Evolutionary conservation across 2,888 invertebrate species (phyloP), one percentile per base, ranked within the genome.

Genomic region (Creontiades dilutus): DNA sequence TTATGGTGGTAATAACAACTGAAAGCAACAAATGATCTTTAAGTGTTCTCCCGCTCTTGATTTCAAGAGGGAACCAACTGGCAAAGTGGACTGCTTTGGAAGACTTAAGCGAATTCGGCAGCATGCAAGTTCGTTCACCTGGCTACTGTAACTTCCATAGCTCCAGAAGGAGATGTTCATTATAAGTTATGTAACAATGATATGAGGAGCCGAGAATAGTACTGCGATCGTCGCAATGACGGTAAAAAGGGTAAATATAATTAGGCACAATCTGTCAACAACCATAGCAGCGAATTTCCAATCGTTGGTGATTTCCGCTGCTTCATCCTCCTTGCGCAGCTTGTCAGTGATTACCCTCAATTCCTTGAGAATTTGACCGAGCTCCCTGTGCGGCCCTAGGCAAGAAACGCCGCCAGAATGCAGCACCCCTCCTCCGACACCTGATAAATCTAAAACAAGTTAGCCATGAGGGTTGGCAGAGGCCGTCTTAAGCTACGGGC

Each of bases 221-320:
- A 98, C 98, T 95, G 98, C 98, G 95, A 98, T 96, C 94, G 98
- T 98, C 94, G 98, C 98, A 95, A 98, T 96, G 95, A 98, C 97
- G 95, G 98, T 98, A 96, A 98, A 98, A 95, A 98, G 96, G 95
- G 98, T 98, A 96, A 99, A 99, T 95, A 98, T 97, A 96, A 98
- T 98, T 96, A 99, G 97, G 97, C 99, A 99, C 96, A 99, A 96
- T 96, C 99, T 97, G 96, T 99, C 99, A 95, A 99, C 98, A 95
- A 99, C 99, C 98, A 99, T 98, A 94, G 99, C 99, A 94, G 99
- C 99, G 95, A 99, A 99, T 95, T 98, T 98, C 99, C 99, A 99
- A 96, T 99, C 98, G 95, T 97, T 97, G 94, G 98, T 97, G 94
- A 98, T 95, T 94, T 97, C 98, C 94, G 97, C 96, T 93, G 97